Percentiles rank a stretch among this genome's conserved stretches.
Evolutionary conservation across 2,113 vertebrate species (phyloP).

Genomic region (Gymnarchus niloticus): DNA sequence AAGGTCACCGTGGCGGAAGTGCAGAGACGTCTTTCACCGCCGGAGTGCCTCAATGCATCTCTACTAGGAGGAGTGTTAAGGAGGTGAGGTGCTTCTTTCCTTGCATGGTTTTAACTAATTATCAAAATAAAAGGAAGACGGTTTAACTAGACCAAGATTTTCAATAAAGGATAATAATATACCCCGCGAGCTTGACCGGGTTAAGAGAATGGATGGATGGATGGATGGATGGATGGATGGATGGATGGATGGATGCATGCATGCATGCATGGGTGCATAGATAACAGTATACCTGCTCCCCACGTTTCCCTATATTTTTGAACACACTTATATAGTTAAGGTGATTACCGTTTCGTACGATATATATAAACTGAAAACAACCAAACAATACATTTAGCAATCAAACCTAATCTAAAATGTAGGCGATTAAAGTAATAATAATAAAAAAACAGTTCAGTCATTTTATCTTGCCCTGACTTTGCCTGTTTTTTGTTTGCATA

Average conservation of each 20-base stretch:
- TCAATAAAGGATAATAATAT: neutral
- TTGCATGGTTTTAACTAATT: neutral
- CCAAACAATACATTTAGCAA: neutral
- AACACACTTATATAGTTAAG: neutral
- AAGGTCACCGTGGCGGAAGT: constrained; percentile 99
- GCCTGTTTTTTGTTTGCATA: neutral
- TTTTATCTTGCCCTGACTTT: neutral
- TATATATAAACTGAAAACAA: neutral
- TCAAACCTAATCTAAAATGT: neutral
- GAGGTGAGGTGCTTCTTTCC: constrained; percentile 70
- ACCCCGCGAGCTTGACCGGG: too few relatives aligned
- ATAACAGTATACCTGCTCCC: neutral
- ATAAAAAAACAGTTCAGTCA: neutral
- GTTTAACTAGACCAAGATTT: neutral
- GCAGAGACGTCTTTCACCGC: constrained; percentile 94
- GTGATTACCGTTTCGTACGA: neutral
- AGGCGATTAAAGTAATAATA: too few relatives aligned
- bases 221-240: too few relatives aligned
- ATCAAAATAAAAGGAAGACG: neutral
- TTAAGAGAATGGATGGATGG: too few relatives aligned
- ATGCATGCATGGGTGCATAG: too few relatives aligned
- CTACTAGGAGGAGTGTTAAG: constrained; percentile 93
- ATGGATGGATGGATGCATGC: too few relatives aligned
- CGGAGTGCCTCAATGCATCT: constrained; percentile 96
- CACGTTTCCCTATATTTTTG: neutral